Evolutionary conservation across 2,797 vertebrate species (phyloP).

Genomic region (Simalia tracyae): DNA sequence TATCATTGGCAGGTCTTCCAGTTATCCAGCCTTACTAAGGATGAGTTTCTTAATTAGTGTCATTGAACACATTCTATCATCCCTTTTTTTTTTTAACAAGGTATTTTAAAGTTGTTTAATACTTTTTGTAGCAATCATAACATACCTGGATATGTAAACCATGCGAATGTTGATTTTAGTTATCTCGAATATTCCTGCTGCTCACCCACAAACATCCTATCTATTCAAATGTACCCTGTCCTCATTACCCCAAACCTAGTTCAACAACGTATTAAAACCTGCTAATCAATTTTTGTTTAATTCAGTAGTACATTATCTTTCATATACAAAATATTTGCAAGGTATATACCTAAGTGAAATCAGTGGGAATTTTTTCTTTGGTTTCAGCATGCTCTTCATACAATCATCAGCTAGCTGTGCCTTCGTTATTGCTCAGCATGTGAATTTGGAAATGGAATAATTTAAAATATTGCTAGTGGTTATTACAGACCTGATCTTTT

Average conservation of each 20-base stretch:
- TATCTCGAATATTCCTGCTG: background rate
- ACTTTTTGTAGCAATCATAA: background rate
- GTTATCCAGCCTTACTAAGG: background rate
- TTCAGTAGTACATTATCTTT: background rate
- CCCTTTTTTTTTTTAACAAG: background rate
- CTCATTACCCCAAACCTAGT: background rate
- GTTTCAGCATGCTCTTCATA: constrained; percentile 1
- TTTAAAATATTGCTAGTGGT: background rate
- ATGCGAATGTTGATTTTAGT: background rate
- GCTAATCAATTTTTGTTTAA: background rate
- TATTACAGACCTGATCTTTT: background rate
- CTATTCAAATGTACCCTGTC: background rate
- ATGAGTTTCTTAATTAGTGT: background rate
- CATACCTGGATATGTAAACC: background rate
- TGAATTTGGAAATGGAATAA: background rate
- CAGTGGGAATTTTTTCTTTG: background rate
- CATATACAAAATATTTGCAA: background rate
- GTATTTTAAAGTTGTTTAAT: background rate
- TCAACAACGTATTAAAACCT: background rate
- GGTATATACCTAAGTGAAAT: background rate
- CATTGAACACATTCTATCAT: background rate
- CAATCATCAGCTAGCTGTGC: background rate
- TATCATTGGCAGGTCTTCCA: background rate
- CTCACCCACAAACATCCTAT: background rate
- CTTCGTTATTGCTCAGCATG: background rate